Conservation (phyloP, 2,113 vertebrate genomes). For the Nothoprocta pentlandii region DNA sequence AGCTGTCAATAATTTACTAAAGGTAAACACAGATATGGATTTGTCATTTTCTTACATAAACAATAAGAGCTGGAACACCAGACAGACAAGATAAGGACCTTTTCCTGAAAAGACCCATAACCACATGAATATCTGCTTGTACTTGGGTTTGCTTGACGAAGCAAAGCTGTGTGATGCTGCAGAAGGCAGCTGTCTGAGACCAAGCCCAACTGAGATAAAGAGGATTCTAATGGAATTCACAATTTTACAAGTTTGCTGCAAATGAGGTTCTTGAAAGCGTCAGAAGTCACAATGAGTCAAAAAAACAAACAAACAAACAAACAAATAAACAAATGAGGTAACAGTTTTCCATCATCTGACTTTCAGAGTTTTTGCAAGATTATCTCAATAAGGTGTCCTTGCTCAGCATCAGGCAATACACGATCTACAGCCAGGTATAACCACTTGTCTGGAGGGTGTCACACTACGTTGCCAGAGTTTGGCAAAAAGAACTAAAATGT, state of each 20-base stretch:
- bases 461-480: background rate
- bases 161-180: background rate
- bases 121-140: accelerated
- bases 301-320: background rate
- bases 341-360: background rate
- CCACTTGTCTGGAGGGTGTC: background rate
- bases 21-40: background rate
- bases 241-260: background rate
- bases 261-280: background rate
- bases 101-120: background rate
- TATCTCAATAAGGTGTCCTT: background rate
- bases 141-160: background rate
- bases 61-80: background rate
- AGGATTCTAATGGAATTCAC: background rate
- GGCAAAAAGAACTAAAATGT: background rate
- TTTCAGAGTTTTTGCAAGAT: background rate
- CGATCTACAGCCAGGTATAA: background rate
- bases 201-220: background rate
- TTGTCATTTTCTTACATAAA: background rate
- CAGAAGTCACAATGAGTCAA: background rate
- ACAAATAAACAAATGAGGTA: background rate
- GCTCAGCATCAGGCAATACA: accelerated
- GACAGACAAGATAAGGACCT: background rate
- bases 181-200: background rate
- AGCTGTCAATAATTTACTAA: background rate